Base-by-base conservation (phyloP, 2,797 vertebrate species). In the Artibeus jamaicensis region DNA sequence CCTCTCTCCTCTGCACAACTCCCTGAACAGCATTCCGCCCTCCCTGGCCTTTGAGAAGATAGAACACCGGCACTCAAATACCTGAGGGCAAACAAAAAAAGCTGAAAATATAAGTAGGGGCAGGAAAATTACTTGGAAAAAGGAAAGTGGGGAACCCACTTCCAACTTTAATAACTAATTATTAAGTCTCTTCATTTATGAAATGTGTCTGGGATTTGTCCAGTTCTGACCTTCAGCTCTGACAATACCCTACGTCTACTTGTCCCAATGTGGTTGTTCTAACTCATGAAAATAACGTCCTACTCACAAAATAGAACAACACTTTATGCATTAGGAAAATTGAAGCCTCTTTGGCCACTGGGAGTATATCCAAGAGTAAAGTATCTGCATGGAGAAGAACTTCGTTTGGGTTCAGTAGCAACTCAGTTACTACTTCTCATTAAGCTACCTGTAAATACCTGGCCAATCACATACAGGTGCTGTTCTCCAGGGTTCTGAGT, bases 111-210 rank as follows among this genome's bases (percentile, higher is more conserved):
- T n/a, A 86, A 71, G 22, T 24, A 94, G 48, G n/a, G 9, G 18
- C 42, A 73, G n/a, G n/a, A 95, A 77, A 94, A 91, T 68, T 89
- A 78, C 18, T 81, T 90, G 48, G 59, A 59, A 34, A 92, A 95
- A 86, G 39, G 46, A 85, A 81, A 29, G 39, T 88, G 26, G 18
- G n/a, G 22, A 86, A 59, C 37, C 9, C 32, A 57, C 14, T 76
- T 96, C 18, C 10, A 79, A 73, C 32, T 77, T 90, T 82, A 93
- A 78, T 42, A 81, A 76, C 78, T 79, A 84, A 73, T 92, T 89
- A 93, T 39, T 91, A 78, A 67, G 29, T 90, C 46, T 65, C 24
- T 53, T 81, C 26, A 81, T 81, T 95, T 81, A 73, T 92, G 39
- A 95, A 86, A 65, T 26, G 65, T 78, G 21, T 44, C 39, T 79